Evolutionary conservation across 2,113 vertebrate genomes (phyloP).

Genomic region (Antigone vipio): DNA sequence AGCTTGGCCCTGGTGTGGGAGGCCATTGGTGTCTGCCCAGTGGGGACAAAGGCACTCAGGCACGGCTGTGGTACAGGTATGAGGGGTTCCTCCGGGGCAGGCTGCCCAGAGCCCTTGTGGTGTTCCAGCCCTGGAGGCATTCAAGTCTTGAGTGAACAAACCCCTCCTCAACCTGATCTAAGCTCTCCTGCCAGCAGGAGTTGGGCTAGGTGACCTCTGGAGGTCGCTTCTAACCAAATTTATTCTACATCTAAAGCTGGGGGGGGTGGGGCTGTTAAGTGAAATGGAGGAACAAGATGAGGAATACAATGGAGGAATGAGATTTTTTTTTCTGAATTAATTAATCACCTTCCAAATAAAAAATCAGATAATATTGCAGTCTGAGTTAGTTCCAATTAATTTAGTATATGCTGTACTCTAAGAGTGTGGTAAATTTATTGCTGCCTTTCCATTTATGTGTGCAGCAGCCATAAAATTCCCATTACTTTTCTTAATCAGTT

Average conservation of each 20-base stretch:
- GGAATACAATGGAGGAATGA: not conserved
- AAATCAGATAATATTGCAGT: not conserved
- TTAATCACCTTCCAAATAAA: slow-evolving; percentile 14
- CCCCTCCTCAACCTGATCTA: not conserved
- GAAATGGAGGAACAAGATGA: not conserved
- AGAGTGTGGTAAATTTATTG: slow-evolving; percentile 44
- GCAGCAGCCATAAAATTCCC: slow-evolving; percentile 66
- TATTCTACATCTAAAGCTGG: not conserved
- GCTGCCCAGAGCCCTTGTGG: not conserved
- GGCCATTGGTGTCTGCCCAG: not conserved
- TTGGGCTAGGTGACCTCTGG: not conserved
- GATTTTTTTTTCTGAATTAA: not conserved
- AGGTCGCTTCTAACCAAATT: not conserved
- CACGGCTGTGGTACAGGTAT: too few relatives aligned
- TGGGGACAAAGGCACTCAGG: not conserved
- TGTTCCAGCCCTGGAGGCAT: not conserved
- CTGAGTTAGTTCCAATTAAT: slow-evolving; percentile 60
- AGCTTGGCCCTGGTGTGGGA: not conserved
- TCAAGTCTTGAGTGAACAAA: not conserved
- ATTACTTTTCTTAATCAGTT: slow-evolving; percentile 70
- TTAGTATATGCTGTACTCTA: slow-evolving; percentile 25
- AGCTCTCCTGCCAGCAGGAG: not conserved
- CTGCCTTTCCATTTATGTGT: not conserved
- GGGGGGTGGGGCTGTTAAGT: not conserved
- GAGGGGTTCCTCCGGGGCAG: not conserved